A percentile compares a stretch with the other conserved stretches of the same genome.
These are phyloP conservation scores for Henicopernis longicauda DNA, from an alignment of 2,113 vertebrate species.

Conservation along the genomic window DNA sequence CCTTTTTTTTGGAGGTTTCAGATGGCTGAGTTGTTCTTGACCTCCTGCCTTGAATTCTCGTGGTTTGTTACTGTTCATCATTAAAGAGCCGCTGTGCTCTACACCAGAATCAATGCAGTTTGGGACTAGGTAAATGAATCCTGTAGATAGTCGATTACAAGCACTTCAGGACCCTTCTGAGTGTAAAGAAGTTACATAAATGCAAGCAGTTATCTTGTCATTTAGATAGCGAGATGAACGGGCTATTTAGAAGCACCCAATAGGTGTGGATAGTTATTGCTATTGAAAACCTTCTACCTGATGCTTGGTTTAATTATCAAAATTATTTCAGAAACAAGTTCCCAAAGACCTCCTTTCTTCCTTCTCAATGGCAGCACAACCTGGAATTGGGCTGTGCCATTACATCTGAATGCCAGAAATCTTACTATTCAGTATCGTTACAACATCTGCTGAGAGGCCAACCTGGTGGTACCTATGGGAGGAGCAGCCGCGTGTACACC, in stretches of 20 bases:
- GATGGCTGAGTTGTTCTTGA: background rate
- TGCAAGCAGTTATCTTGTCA: background rate
- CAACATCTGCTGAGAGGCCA: background rate
- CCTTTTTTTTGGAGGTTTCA: background rate
- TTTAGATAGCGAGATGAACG: slow-evolving; percentile 1
- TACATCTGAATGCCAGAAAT: background rate
- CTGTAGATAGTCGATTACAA: slow-evolving; percentile 11
- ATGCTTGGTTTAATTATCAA: background rate
- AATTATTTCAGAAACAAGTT: background rate
- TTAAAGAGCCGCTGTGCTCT: background rate
- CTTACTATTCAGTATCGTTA: background rate
- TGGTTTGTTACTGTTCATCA: background rate
- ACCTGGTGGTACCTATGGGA: background rate
- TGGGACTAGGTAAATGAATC: slow-evolving; percentile 44
- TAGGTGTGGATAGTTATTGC: background rate
- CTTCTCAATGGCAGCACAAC: background rate
- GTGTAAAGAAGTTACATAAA: slow-evolving; percentile 1
- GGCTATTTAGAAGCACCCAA: background rate
- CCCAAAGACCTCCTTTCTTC: background rate
- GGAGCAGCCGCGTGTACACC: fast-evolving
- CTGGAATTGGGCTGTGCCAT: background rate
- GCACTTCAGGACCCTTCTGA: slow-evolving; percentile 15
- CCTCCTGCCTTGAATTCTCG: background rate
- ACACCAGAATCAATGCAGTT: background rate
- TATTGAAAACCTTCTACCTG: background rate